These are phyloP conservation scores for Echeneis naucrates DNA, from an alignment of 2,797 vertebrate genomes.

Conservation along the genomic window DNA sequence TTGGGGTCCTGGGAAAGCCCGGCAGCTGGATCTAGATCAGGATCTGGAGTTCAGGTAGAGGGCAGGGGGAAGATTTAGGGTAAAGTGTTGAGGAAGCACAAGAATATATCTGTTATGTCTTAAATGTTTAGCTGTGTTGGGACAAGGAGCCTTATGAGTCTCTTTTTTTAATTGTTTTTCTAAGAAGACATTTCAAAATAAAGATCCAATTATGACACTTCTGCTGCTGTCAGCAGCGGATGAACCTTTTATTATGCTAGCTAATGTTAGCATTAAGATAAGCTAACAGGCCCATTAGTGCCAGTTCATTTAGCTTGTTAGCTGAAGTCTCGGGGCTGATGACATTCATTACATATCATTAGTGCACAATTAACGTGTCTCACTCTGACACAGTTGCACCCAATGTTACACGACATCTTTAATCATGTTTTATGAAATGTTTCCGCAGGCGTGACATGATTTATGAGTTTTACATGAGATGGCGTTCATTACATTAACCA, in stretches of 20 bases:
- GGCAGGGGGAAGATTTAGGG: constrained; percentile 1
- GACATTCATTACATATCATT: constrained; percentile 85
- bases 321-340: constrained; percentile 78
- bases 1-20: constrained; percentile 87
- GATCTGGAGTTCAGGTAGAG: constrained; percentile 81
- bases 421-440: constrained; percentile 80
- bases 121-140: not conserved
- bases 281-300: constrained; percentile 83
- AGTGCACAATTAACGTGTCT: constrained; percentile 83
- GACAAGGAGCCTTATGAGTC: not conserved
- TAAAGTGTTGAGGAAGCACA: not conserved
- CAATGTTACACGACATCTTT: constrained; percentile 83
- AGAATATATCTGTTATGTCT: not conserved
- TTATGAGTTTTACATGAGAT: constrained; percentile 79
- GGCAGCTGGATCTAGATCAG: constrained; percentile 87
- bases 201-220: constrained; percentile 55
- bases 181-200: constrained; percentile 34
- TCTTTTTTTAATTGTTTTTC: constrained; percentile 43
- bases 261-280: constrained; percentile 77
- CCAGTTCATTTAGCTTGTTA: constrained; percentile 84
- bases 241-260: constrained; percentile 73
- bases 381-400: constrained; percentile 68
- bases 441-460: constrained; percentile 69
- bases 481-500: constrained; percentile 68
- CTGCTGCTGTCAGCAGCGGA: constrained; percentile 55